Base-by-base conservation (phyloP, 2,113 vertebrate species). In the Struthidea cinerea region DNA sequence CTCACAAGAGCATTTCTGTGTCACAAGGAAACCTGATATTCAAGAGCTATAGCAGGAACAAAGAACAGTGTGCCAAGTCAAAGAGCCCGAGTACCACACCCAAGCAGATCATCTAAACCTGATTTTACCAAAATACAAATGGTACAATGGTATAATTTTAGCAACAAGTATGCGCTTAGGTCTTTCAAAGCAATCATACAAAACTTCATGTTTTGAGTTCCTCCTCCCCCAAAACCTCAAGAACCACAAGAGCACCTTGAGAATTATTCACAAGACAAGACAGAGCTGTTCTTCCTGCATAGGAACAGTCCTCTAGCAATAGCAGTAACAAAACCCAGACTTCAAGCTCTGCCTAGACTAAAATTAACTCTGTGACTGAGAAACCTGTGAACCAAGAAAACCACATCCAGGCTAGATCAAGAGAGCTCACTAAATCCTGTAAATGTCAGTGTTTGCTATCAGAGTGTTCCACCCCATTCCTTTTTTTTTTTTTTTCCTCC, bases 21-120 rank as follows among this genome's bases (percentile, higher is more conserved):
- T 89, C 89, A 85, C 59, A 89, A 59, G 70, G 78, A 87, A 93
- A 91, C 78, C 78, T 61, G 87, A 87, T 59, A 83, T 16, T 73
- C 70, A 82, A 76, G 57, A 79, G n/a, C 52, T 71, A 35, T 5
- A 56, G 70, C 71, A 94, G 81, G 87, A 93, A 85, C 81, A 94
- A 94, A 76, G 84, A 95, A 61, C 42, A 11, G 78, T 13, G 33
- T 55, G 63, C 93, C 89, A 90, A 90, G 89, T n/a, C n/a, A 37
- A 44, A 87, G 23, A 87, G 57, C 37, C 59, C 68, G 60, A 56
- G 55, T 35, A 73, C 85, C 87, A 93, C 90, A 81, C 91, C 91
- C 90, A 74, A 57, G 37, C 0, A 87, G 32, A 59, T 60, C 0
- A 89, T 28, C 27, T 61, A 49, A 61, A 78, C 28, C 26, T 23